These are phyloP conservation scores for Ashinkailepas kermadecensis DNA, from an alignment of 2,888 invertebrate species.

Conservation along the genomic window DNA sequence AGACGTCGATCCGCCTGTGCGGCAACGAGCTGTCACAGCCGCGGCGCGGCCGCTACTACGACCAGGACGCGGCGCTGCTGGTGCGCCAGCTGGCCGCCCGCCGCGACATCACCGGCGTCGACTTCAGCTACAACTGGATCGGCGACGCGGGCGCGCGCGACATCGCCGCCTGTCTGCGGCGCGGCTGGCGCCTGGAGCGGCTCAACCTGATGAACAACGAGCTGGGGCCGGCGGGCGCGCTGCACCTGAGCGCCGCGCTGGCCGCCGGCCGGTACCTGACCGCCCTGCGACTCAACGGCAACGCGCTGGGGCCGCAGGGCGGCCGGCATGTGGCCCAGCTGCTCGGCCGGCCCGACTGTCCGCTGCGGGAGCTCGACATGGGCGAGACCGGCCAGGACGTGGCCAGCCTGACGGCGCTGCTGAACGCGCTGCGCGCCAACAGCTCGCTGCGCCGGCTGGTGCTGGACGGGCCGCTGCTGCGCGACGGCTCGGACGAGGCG, in stretches of 20 bases:
- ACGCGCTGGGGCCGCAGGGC: not conserved
- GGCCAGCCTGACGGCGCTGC: not conserved
- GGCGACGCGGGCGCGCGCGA: not conserved
- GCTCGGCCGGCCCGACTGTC: not conserved
- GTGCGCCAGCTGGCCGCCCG: not conserved
- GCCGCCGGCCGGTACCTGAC: not conserved
- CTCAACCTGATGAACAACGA: slow-evolving; percentile 23
- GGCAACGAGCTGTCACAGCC: slow-evolving; percentile 12
- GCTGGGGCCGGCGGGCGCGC: not conserved
- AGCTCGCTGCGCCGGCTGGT: not conserved
- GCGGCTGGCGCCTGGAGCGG: not conserved
- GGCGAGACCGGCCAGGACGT: not conserved
- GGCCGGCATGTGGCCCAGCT: not conserved
- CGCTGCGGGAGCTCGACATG: slow-evolving; percentile 11
- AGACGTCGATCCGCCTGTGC: not conserved
- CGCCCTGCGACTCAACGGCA: not conserved
- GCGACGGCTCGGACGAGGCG: slow-evolving; percentile 9
- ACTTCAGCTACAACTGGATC: slow-evolving; percentile 21
- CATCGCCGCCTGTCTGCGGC: not conserved
- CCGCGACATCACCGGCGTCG: slow-evolving; percentile 13
- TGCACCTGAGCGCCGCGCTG: not conserved
- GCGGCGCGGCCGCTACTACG: not conserved
- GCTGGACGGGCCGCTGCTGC: slow-evolving; percentile 22
- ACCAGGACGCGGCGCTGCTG: not conserved
- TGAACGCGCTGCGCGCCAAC: not conserved